A percentile compares a stretch with the other conserved stretches of the same genome.
These are phyloP conservation scores for Hemitrygon akajei DNA, from an alignment of 2,797 vertebrate genomes.

Conservation along the genomic window DNA sequence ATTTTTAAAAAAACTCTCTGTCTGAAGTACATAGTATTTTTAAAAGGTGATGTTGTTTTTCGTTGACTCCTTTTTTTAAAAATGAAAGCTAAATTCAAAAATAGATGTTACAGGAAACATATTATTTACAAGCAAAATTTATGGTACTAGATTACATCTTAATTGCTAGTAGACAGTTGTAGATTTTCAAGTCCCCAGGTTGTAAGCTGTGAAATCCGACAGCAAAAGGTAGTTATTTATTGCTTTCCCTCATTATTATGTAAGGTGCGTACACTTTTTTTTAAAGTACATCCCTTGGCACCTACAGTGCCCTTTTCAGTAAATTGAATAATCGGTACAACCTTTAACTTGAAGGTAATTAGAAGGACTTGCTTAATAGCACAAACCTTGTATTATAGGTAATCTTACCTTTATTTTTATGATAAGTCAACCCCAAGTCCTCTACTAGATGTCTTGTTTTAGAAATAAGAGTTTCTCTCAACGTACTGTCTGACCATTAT, in stretches of 20 bases:
- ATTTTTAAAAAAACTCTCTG: too few species aligned
- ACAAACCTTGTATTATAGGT: slow-evolving; percentile 5
- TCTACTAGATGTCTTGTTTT: too few species aligned
- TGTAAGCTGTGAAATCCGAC: slow-evolving; percentile 10
- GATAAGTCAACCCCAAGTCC: background rate
- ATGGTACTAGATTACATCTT: slow-evolving; percentile 3
- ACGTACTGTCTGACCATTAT: background rate
- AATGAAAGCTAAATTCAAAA: background rate
- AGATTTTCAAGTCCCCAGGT: background rate
- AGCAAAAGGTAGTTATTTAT: background rate
- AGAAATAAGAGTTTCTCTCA: background rate
- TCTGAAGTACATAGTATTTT: background rate
- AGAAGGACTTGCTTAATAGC: slow-evolving; percentile 8
- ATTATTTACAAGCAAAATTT: background rate
- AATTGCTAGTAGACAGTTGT: background rate
- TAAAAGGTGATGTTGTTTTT: background rate
- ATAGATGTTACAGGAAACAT: background rate
- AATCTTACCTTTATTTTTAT: background rate
- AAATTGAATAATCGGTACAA: slow-evolving; percentile 22
- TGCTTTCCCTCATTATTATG: slow-evolving; percentile 9
- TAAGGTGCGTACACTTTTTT: background rate
- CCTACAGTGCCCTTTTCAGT: background rate
- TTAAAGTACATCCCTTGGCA: background rate
- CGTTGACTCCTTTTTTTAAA: background rate
- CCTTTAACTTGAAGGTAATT: slow-evolving; percentile 10